Evolutionary conservation across 2,888 invertebrate species (phyloP).

Genomic region (Dendrolimus pini): DNA sequence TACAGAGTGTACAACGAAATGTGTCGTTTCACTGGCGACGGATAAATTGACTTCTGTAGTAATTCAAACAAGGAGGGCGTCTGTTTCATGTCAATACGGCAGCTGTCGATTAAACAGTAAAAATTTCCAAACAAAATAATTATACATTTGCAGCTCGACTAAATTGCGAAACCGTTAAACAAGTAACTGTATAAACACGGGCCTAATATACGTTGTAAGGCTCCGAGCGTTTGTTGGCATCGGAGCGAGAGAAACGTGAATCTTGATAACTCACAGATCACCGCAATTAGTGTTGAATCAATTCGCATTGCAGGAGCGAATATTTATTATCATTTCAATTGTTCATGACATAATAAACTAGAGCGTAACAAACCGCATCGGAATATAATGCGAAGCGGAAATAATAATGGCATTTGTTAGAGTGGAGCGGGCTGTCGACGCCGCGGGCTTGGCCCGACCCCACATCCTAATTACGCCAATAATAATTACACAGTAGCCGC

Average conservation of each 20-base stretch:
- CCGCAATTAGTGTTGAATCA: constrained; percentile 59
- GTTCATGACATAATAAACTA: constrained; percentile 62
- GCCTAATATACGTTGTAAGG: constrained; percentile 8
- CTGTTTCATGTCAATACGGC: constrained; percentile 17
- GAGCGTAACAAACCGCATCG: constrained; percentile 56
- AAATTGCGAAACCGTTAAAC: constrained; percentile 49
- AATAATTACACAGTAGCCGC: constrained; percentile 67
- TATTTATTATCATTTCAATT: constrained; percentile 61
- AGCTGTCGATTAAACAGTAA: constrained; percentile 31
- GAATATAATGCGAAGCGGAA: constrained; percentile 64
- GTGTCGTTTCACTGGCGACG: constrained; percentile 18
- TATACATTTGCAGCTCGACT: constrained; percentile 28
- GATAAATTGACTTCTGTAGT: constrained; percentile 31
- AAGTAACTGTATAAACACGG: constrained; percentile 46
- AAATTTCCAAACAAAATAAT: constrained; percentile 29
- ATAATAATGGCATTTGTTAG: constrained; percentile 69
- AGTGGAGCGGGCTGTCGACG: constrained; percentile 46
- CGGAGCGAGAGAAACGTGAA: constrained; percentile 19
- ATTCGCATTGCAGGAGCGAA: constrained; percentile 50
- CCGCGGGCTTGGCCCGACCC: constrained; percentile 54
- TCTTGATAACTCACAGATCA: constrained; percentile 43
- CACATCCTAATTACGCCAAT: constrained; percentile 74
- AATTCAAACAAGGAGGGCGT: constrained; percentile 23
- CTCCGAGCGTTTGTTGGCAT: constrained; percentile 6
- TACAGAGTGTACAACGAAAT: constrained; percentile 22